Percentiles rank a stretch among this genome's conserved stretches.
Conservation (phyloP, 2,113 vertebrate genomes). For the Formicarius rufipectus region DNA sequence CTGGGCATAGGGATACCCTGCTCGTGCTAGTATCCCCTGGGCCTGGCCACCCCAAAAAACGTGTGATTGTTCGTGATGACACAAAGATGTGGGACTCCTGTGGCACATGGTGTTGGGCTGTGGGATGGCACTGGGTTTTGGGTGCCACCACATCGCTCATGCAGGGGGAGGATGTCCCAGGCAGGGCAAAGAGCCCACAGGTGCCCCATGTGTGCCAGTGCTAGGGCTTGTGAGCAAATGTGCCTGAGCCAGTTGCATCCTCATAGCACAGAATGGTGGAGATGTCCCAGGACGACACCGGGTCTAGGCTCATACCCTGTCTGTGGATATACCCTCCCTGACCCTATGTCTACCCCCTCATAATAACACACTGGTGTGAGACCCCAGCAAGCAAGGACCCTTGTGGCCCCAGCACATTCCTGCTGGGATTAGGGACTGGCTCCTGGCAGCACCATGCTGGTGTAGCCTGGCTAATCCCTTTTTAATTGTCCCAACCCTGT, state of each 20-base stretch:
- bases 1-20: fast-evolving
- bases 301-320: not conserved
- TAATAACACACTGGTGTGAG: fast-evolving
- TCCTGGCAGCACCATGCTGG: not conserved
- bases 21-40: fast-evolving
- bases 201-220: not conserved
- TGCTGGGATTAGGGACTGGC: not conserved
- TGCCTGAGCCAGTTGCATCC: not conserved
- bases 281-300: not conserved
- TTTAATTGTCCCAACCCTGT: not conserved
- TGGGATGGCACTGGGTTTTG: not conserved
- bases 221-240: fast-evolving
- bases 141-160: not conserved
- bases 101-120: not conserved
- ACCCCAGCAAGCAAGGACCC: not conserved
- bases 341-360: not conserved
- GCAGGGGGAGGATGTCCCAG: not conserved
- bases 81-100: not conserved
- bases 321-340: not conserved
- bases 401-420: not conserved
- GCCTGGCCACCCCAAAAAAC: not conserved
- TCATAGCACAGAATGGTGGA: fast-evolving
- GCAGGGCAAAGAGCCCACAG: not conserved
- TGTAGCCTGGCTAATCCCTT: constrained; percentile 17
- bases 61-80: fast-evolving